Base-by-base conservation (phyloP, 2,797 vertebrate genomes). In the Limnodromus scolopaceus region DNA sequence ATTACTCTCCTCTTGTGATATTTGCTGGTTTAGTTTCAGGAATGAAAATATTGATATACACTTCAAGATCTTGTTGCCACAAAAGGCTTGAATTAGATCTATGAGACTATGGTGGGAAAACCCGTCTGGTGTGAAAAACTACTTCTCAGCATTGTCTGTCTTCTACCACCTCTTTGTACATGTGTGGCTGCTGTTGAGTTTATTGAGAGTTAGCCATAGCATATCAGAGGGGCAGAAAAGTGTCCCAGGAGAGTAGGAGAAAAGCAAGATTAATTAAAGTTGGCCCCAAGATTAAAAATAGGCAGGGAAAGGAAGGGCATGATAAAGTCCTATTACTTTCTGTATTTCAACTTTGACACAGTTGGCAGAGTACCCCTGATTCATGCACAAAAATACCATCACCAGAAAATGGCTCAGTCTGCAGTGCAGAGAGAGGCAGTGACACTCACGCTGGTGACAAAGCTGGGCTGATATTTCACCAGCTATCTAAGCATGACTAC, bases 21-120 rank as follows among this genome's bases (percentile, higher is more conserved):
- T 96, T 97, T 96, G 89, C 96, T 87, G 87, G 75, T 92, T 88
- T 70, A 48, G 55, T 89, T 92, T 85, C 75, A 71, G 57, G 74
- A 96, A 87, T 22, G 57, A 96, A 87, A 97, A 96, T 96, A 97
- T 68, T 96, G 95, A 95, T 96, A 94, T 69, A 84, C 27, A 71
- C 57, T 93, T 83, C 65, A 88, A 94, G 79, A 24, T 48, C 60
- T 83, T 79, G 22, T 87, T 96, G 64, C 78, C 69, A 83, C 32
- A 77, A 80, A 22, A 77, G 64, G 25, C 54, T 87, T 80, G 82
- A 94, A 92, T 75, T 87, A 83, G 54, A 83, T 61, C 65, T 77
- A 48, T 54, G 68, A 76, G 27, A 51, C 11, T 51, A 84, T 64
- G 43, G 57, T 90, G 48, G 89, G 28, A 74, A 96, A 91, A 74